Conservation (phyloP, 2,888 invertebrate species). For the Dugesia japonica region DNA sequence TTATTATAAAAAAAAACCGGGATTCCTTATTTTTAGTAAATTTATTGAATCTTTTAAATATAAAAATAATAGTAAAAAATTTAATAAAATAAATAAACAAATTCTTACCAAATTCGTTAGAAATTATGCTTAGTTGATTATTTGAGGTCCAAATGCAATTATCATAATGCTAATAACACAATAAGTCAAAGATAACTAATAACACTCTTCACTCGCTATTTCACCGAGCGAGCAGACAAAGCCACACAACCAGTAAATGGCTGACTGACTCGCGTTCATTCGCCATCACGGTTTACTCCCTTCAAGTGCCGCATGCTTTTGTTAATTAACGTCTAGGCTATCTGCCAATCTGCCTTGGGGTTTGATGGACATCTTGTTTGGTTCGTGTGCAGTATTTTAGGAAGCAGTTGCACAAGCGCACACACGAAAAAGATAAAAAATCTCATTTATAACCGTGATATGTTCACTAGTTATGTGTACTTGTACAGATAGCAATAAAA, state of each 20-base stretch:
- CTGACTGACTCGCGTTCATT: conserved; percentile 20
- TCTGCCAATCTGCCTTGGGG: conserved; percentile 15
- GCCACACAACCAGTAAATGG: conserved; percentile 20
- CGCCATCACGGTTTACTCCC: conserved; percentile 20
- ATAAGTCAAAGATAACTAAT: background rate
- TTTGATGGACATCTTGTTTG: conserved; percentile 20
- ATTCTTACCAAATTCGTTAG: background rate
- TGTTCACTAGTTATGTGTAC: conserved; percentile 20
- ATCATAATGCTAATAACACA: conserved; percentile 20
- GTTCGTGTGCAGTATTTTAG: background rate
- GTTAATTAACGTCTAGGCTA: conserved; percentile 16
- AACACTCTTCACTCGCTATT: conserved; percentile 5
- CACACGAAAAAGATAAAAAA: background rate
- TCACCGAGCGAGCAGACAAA: conserved; percentile 20
- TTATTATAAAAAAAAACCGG: background rate
- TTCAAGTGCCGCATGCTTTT: conserved; percentile 20
- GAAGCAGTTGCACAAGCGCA: background rate
- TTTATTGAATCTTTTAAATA: too few relatives aligned
- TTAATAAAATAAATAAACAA: background rate
- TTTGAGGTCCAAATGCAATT: conserved; percentile 4
- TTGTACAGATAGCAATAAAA: conserved; percentile 14
- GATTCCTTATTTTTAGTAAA: background rate
- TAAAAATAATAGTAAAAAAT: background rate
- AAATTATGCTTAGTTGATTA: background rate
- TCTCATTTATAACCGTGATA: conserved; percentile 8